These are phyloP conservation scores for Galerucella nymphaeae DNA, from an alignment of 2,888 invertebrate genomes.

Conservation along the genomic window DNA sequence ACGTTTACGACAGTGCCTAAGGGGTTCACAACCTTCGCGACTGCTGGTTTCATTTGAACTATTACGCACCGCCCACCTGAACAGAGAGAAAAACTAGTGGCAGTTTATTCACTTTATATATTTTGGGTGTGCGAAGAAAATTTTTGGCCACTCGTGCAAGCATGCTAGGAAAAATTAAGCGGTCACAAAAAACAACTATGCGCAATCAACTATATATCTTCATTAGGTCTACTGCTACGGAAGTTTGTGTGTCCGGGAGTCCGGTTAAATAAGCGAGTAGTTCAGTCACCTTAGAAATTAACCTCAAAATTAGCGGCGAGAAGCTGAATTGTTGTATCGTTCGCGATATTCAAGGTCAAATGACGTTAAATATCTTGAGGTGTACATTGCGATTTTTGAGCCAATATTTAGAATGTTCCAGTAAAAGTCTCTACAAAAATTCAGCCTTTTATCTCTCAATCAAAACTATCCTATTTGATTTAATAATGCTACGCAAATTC, in stretches of 20 bases:
- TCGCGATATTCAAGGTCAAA: too few relatives aligned
- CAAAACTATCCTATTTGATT: too few relatives aligned
- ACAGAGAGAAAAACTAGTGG: constrained; percentile 85
- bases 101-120: constrained; percentile 67
- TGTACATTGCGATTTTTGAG: too few relatives aligned
- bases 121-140: constrained; percentile 20
- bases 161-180: constrained; percentile 37
- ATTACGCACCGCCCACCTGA: constrained; percentile 72
- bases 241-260: not conserved
- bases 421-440: too few relatives aligned
- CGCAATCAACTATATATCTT: constrained; percentile 18
- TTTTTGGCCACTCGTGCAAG: constrained; percentile 32
- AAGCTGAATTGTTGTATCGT: too few relatives aligned
- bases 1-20: constrained; percentile 76
- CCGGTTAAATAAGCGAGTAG: not conserved
- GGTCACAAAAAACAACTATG: constrained; percentile 21
- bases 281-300: not conserved
- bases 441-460: too few relatives aligned
- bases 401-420: too few relatives aligned
- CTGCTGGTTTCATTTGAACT: constrained; percentile 64
- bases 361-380: too few relatives aligned
- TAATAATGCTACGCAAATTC: too few relatives aligned
- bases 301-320: not conserved
- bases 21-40: constrained; percentile 81
- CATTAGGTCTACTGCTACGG: constrained; percentile 14